Conservation (phyloP, 1,140 invertebrate genomes). For the Drosophila sucinea region DNA sequence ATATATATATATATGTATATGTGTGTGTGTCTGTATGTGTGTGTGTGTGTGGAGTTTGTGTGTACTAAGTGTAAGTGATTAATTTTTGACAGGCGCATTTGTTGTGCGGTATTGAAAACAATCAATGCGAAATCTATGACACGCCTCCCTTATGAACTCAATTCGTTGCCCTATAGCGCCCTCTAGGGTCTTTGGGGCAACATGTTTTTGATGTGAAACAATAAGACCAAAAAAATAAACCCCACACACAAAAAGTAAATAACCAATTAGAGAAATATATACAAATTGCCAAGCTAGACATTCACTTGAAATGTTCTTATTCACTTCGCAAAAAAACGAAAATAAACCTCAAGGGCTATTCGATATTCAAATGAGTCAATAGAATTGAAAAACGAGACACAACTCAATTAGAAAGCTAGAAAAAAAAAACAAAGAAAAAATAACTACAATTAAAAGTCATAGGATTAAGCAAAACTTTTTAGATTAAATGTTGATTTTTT, state of each 20-base stretch:
- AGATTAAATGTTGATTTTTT: no score
- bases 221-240: neutral
- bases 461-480: no score
- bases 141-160: slow-evolving; percentile 46
- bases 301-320: neutral
- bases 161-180: neutral
- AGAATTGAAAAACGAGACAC: no score
- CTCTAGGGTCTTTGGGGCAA: slow-evolving; percentile 1
- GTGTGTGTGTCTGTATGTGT: slow-evolving; percentile 38
- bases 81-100: slow-evolving; percentile 73
- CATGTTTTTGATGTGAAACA: neutral
- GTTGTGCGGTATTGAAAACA: slow-evolving; percentile 73
- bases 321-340: neutral
- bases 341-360: slow-evolving; percentile 1
- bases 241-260: slow-evolving; percentile 5
- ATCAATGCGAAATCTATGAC: slow-evolving; percentile 75
- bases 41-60: slow-evolving; percentile 40
- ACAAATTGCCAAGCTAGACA: neutral
- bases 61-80: slow-evolving; percentile 78
- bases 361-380: neutral
- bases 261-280: slow-evolving; percentile 13
- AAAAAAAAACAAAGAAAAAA: no score
- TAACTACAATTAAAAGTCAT: no score
- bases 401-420: no score
- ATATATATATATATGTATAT: slow-evolving; percentile 18